phyloP scores from a whole-genome alignment of 2,888 invertebrate genomes.

The Macrosiphum euphorbiae region DNA sequence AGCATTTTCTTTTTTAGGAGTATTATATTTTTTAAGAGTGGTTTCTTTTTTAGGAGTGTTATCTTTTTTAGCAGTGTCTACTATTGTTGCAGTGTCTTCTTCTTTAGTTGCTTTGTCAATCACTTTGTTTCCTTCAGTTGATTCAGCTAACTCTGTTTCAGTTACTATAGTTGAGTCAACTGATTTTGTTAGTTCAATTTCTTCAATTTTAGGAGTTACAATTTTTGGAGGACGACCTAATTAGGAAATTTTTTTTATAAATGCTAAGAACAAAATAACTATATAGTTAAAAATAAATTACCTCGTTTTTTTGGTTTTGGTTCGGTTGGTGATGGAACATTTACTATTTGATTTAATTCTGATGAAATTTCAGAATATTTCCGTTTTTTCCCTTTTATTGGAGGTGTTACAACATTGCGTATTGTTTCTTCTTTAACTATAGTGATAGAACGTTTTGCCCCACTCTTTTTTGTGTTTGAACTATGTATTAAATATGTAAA shows the following conservation, averaged over 20 bases:
- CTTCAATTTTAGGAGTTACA: slow-evolving; percentile 12
- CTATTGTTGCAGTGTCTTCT: neutral
- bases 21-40: neutral
- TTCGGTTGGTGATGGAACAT: slow-evolving; percentile 31
- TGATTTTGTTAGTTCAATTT: neutral
- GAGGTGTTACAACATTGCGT: slow-evolving; percentile 41
- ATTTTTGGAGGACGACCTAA: slow-evolving; percentile 46
- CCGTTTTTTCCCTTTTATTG: slow-evolving; percentile 48
- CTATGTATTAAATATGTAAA: slow-evolving; percentile 13
- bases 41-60: neutral
- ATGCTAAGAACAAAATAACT: neutral
- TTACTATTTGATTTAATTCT: neutral
- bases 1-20: neutral
- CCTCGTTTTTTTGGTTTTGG: slow-evolving; percentile 53
- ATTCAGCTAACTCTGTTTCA: neutral
- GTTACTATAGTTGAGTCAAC: neutral
- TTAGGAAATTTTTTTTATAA: neutral
- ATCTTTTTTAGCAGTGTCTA: neutral
- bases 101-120: neutral
- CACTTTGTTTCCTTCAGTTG: neutral
- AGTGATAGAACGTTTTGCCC: slow-evolving; percentile 48
- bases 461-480: slow-evolving; percentile 52
- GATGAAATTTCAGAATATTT: slow-evolving; percentile 46
- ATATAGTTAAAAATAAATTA: slow-evolving; percentile 21
- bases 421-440: slow-evolving; percentile 52